Conservation (phyloP, 1,140 invertebrate genomes). For the Pissodes strobi region DNA sequence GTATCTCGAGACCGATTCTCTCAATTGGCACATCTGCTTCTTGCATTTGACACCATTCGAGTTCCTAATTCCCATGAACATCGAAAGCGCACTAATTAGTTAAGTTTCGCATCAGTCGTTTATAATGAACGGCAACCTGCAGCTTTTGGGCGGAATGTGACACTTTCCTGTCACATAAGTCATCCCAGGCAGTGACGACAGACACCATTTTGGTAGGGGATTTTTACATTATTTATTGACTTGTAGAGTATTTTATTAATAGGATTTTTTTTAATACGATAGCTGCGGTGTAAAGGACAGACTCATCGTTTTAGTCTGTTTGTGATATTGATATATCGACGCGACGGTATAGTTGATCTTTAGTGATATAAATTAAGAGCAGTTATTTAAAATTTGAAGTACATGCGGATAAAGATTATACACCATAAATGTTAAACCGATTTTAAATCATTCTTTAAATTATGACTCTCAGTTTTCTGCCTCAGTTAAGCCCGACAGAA, state of each 20-base stretch:
- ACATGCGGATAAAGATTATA: too few relatives aligned
- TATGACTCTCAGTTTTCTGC: too few relatives aligned
- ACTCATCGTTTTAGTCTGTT: too few relatives aligned
- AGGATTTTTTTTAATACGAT: too few relatives aligned
- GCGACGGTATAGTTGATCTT: too few relatives aligned
- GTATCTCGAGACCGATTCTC: neutral
- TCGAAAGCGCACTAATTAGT: conserved; percentile 21
- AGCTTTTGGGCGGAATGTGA: conserved; percentile 21
- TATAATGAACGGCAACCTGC: conserved; percentile 15
- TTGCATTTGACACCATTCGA: conserved; percentile 20
- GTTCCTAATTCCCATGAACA: conserved; percentile 20
- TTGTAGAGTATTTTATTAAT: neutral
- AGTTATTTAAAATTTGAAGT: too few relatives aligned
- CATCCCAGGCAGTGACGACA: conserved; percentile 16
- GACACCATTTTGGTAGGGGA: conserved; percentile 11
- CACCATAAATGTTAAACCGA: too few relatives aligned
- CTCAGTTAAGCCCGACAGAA: too few relatives aligned
- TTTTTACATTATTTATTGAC: conserved; percentile 23
- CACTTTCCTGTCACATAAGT: conserved; percentile 24
- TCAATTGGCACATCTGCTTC: conserved; percentile 21
- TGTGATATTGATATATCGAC: too few relatives aligned
- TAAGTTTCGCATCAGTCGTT: conserved; percentile 16
- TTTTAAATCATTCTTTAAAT: too few relatives aligned
- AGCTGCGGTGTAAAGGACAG: too few relatives aligned
- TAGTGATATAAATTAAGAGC: too few relatives aligned